Conservation (phyloP, 2,113 vertebrate genomes). For the Erpornis zantholeuca region DNA sequence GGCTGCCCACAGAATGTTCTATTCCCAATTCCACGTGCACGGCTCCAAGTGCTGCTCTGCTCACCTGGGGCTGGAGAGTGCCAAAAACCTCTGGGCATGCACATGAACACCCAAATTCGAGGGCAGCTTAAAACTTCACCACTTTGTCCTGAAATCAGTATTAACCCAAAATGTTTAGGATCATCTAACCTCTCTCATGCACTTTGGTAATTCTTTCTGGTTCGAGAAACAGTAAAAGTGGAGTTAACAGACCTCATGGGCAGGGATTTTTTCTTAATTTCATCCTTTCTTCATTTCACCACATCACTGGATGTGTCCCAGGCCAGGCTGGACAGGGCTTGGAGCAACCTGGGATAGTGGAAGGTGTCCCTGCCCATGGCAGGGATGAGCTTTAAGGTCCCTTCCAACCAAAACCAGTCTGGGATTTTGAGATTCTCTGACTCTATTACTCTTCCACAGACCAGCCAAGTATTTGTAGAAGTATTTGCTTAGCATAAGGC, state of each 20-base stretch:
- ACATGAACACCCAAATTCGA: not conserved
- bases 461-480: not conserved
- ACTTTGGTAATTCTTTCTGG: not conserved
- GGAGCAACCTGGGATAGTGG: accelerated
- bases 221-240: not conserved
- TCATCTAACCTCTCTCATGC: not conserved
- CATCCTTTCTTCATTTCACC: not conserved
- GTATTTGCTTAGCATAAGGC: not conserved
- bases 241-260: not conserved
- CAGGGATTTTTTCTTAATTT: not conserved
- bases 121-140: not conserved
- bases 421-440: not conserved
- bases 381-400: not conserved
- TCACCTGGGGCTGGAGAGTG: not conserved
- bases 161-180: not conserved
- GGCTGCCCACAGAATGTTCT: conserved; percentile 38
- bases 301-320: not conserved
- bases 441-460: not conserved
- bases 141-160: not conserved
- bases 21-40: not conserved
- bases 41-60: not conserved
- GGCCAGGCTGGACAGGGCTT: accelerated
- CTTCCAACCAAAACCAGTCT: not conserved
- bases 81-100: not conserved
- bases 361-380: not conserved